These are phyloP conservation scores for Oriolus oriolus DNA, from an alignment of 2,113 vertebrate genomes.

Conservation along the genomic window DNA sequence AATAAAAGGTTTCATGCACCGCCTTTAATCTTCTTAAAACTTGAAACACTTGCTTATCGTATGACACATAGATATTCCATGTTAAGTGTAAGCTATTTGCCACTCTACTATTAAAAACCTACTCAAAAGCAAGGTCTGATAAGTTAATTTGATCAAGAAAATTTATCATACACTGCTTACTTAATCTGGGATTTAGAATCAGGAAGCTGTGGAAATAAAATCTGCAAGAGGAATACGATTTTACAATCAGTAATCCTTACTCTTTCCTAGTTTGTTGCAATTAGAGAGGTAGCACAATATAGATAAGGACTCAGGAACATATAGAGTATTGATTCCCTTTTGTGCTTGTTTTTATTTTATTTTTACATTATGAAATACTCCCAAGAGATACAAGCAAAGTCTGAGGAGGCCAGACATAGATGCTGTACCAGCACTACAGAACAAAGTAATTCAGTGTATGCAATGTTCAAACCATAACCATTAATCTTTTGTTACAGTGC, in stretches of 20 bases:
- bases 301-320: neutral
- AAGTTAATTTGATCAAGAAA: neutral
- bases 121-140: neutral
- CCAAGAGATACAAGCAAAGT: slow-evolving; percentile 6
- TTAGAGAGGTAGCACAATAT: neutral
- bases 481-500: slow-evolving; percentile 29
- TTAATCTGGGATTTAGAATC: neutral
- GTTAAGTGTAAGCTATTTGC: neutral
- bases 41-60: neutral
- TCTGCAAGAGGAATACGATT: neutral
- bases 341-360: slow-evolving; percentile 39
- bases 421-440: slow-evolving; percentile 28
- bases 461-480: slow-evolving; percentile 47
- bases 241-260: slow-evolving; percentile 11
- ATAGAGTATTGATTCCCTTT: neutral
- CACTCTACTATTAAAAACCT: neutral
- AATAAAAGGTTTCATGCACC: neutral
- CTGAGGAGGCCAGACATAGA: neutral
- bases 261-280: neutral
- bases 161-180: neutral
- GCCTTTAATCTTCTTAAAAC: neutral
- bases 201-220: neutral
- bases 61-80: neutral
- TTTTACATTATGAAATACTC: slow-evolving; percentile 34
- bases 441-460: slow-evolving; percentile 33